Evolutionary conservation across 2,797 vertebrate species (phyloP), one percentile per base, ranked within the genome.

Genomic region (Sebastes trivittatus): DNA sequence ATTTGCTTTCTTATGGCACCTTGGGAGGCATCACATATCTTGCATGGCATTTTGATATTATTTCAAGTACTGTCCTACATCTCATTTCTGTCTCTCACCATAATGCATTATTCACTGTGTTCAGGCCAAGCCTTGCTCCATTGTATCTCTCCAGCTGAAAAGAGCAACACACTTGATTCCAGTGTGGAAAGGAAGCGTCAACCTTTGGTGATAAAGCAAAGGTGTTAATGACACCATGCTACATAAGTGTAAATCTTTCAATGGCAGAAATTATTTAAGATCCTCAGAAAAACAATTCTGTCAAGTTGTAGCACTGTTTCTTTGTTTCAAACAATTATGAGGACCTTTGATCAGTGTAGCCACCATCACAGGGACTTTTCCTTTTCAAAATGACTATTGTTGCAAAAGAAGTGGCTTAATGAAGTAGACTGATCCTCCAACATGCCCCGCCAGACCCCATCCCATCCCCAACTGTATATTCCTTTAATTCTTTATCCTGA

Each of bases 21-120:
- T 29, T 65, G 8, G 20, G 25, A 59, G 25, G 18, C 23, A 20
- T 65, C 20, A 42, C 27, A 67, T n/a, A 49, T 61, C 25, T 23
- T 30, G 7, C n/a, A 22, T 11, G 23, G 18, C 13, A 36, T 22
- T 69, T 23, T 38, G 58, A 54, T 54, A 18, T 79, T 60, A 70
- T 49, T 82, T 54, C 3, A 59, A 72, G 36, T 36, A 22, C 11
- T 63, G 70, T 22, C 32, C 46, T 61, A 13, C 18, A 58, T 49
- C 49, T 63, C 49, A 42, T 20, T 29, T 9, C 20, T 59, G 14
- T 52, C 46, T 63, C 27, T 79, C 16, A 14, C 16, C 32, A 1
- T 68, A 46, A 70, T 75, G 54, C 42, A 78, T 72, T 29, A 20
- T 66, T 72, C 32, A 70, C 25, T 75, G 23, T 74, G 59, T 52